Conservation (phyloP, 2,113 vertebrate species). For the Andinoacara biseriatus region DNA sequence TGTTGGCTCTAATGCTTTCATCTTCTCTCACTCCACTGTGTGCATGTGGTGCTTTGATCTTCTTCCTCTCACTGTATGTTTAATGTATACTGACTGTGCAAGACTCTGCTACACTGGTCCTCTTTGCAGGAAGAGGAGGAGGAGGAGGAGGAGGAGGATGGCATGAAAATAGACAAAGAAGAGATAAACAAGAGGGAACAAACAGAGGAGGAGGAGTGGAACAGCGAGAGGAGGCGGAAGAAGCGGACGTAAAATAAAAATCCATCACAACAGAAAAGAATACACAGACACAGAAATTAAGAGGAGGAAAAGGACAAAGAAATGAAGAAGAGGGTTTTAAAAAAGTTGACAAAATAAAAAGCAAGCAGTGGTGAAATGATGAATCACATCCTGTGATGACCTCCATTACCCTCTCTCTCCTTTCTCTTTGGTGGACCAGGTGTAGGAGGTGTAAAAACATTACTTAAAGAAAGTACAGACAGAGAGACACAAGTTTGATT, state of each 20-base stretch:
- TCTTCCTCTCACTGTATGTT: slow-evolving; percentile 24
- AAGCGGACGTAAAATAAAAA: neutral
- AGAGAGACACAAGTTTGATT: neutral
- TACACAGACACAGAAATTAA: slow-evolving; percentile 10
- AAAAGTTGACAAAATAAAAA: slow-evolving; percentile 10
- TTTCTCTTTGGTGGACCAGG: slow-evolving; percentile 8
- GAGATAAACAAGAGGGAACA: slow-evolving; percentile 6
- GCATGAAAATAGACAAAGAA: slow-evolving; percentile 14
- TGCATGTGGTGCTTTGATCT: slow-evolving; percentile 35
- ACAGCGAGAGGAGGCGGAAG: neutral
- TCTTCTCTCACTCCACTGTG: slow-evolving; percentile 18
- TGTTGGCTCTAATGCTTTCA: slow-evolving; percentile 30
- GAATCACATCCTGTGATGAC: slow-evolving; percentile 20
- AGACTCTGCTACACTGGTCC: slow-evolving; percentile 2
- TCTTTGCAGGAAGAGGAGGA: neutral
- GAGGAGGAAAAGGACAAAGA: neutral
- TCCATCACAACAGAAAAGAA: neutral
- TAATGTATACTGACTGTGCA: slow-evolving; percentile 35
- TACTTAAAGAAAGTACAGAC: slow-evolving; percentile 9
- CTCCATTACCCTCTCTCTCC: slow-evolving; percentile 57
- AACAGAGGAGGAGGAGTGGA: slow-evolving; percentile 4
- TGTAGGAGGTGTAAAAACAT: slow-evolving; percentile 17
- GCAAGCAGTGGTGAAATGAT: slow-evolving; percentile 28
- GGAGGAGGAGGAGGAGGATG: slow-evolving; percentile 11
- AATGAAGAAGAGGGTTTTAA: neutral